Conservation (phyloP, 2,888 invertebrate species). For the Nemotelus pantherinus region DNA sequence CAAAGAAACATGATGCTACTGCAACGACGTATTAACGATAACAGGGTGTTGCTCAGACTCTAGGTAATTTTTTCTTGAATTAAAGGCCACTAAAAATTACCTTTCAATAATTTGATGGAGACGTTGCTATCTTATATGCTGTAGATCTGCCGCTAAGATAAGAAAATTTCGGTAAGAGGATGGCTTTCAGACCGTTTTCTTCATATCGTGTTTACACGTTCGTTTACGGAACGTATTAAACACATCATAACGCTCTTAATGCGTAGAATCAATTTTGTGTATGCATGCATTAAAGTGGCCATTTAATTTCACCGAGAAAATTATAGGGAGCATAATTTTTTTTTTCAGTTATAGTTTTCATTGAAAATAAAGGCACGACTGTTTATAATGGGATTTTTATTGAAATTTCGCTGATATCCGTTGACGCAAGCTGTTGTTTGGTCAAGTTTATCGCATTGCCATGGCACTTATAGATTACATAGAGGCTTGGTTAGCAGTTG, state of each 20-base stretch:
- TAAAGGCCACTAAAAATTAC: slow-evolving; percentile 22
- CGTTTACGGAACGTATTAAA: slow-evolving; percentile 37
- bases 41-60: too few species aligned
- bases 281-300: slow-evolving; percentile 15
- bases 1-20: slow-evolving; percentile 19
- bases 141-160: neutral
- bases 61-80: slow-evolving; percentile 2
- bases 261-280: slow-evolving; percentile 31
- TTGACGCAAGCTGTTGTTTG: too few species aligned
- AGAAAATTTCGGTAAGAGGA: neutral
- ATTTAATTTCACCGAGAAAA: slow-evolving; percentile 15
- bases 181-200: neutral
- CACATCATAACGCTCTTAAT: slow-evolving; percentile 37
- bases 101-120: slow-evolving; percentile 25
- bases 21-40: too few species aligned
- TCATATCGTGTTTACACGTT: slow-evolving; percentile 27
- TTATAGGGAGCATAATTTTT: slow-evolving; percentile 5
- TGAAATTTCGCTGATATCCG: too few species aligned
- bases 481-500: too few species aligned
- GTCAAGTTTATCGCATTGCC: too few species aligned
- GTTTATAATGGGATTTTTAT: too few species aligned
- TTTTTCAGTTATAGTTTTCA: too few species aligned
- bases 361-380: too few species aligned
- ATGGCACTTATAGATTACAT: too few species aligned
- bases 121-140: slow-evolving; percentile 29